Evolutionary conservation across 2,113 vertebrate species (phyloP).

Genomic region (Piprites chloris): DNA sequence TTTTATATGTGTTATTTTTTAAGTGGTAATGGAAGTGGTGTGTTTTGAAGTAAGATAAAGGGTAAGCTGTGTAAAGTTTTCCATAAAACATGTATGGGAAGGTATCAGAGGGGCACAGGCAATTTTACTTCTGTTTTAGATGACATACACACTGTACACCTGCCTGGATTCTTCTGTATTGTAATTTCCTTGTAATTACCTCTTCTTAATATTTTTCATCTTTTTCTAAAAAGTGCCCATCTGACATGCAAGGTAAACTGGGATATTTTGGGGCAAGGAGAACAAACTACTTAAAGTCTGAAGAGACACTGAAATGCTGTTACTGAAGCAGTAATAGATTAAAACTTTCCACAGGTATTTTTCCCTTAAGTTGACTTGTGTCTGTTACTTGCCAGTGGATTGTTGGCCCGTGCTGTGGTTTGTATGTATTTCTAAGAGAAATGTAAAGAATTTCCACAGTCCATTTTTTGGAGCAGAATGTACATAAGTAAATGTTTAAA

Average conservation of each 20-base stretch:
- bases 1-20: background rate
- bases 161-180: background rate
- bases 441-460: constrained; percentile 10
- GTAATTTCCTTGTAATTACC: background rate
- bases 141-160: background rate
- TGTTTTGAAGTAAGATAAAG: background rate
- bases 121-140: background rate
- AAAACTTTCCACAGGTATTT: background rate
- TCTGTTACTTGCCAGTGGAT: background rate
- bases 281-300: background rate
- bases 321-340: background rate
- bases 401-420: background rate
- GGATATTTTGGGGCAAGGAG: background rate
- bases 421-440: constrained; percentile 40
- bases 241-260: background rate
- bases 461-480: constrained; percentile 2
- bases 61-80: background rate
- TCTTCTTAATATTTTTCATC: background rate
- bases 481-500: background rate
- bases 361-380: background rate
- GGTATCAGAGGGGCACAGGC: background rate
- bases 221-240: background rate
- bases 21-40: background rate
- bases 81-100: background rate
- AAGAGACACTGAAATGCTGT: background rate